These are phyloP conservation scores for Entomobrya multifasciata DNA, from an alignment of 2,888 invertebrate species.

Conservation along the genomic window DNA sequence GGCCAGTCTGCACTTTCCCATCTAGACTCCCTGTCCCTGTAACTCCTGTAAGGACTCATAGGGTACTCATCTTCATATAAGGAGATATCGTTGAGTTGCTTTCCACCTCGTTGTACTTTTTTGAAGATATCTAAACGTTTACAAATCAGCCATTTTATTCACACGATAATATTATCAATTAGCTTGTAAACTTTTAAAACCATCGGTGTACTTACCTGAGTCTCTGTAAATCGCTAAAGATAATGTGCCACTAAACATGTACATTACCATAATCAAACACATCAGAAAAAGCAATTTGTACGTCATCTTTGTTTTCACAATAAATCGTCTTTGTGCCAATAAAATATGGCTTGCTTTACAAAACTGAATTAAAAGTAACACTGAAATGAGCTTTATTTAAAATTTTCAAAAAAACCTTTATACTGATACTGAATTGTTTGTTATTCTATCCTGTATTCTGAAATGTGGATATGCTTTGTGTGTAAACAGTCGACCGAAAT, in stretches of 20 bases:
- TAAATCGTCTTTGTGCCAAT: not conserved
- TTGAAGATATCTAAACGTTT: conserved; percentile 44
- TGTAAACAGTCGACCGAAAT: not conserved
- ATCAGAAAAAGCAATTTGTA: not conserved
- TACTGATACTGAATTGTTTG: no score
- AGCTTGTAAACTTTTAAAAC: no score
- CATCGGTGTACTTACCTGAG: conserved; percentile 55
- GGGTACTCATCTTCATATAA: conserved; percentile 50
- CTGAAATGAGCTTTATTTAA: not conserved
- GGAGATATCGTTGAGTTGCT: conserved; percentile 33
- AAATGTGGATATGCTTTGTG: no score
- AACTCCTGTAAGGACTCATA: conserved; percentile 7
- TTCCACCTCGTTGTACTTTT: conserved; percentile 22
- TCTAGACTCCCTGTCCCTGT: conserved; percentile 38
- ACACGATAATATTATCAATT: no score
- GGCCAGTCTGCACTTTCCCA: conserved; percentile 66
- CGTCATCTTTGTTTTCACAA: not conserved
- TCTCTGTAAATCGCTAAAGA: conserved; percentile 48
- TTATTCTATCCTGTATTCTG: no score
- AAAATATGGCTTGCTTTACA: not conserved
- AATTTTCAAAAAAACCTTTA: not conserved
- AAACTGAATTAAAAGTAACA: not conserved
- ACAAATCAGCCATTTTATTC: not conserved
- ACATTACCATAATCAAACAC: conserved; percentile 23
- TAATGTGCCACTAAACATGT: not conserved